Evolutionary conservation across 2,888 invertebrate species (phyloP), one percentile per base, ranked within the genome.

Genomic region (Carabus problematicus): DNA sequence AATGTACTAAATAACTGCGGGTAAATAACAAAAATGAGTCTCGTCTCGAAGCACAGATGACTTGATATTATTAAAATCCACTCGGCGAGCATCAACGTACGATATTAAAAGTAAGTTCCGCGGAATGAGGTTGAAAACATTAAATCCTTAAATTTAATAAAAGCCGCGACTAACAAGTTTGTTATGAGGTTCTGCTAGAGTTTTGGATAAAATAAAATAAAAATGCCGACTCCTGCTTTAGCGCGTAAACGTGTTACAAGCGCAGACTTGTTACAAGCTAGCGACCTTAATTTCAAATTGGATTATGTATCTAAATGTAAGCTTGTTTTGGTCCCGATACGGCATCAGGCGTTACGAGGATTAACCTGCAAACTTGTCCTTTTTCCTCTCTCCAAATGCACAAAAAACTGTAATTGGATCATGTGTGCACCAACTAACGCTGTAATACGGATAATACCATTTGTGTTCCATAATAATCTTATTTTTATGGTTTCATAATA

Each of bases 1-100:
- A 64, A 55, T 64, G 19, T 18, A 42, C 64, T 64, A 64, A 64
- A 64, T 61, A 61, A 52, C 12, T 29, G 29, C 6, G 16, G 16
- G 52, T n/a, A 8, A 52, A 52, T 52, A 52, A 52, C 12, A 52
- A 52, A 52, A 52, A 16, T 29, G 29, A 29, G 29, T 29, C 29
- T 2, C 29, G 29, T 29, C 29, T 3, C 41, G 40, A 39, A 55
- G 55, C 29, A 55, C 18, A 39, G 14, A 39, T 19, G 4, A 55
- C 39, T 55, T 52, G 55, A 56, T 29, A 11, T 55, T 56, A 56
- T 56, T 56, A 56, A 56, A 56, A 56, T 29, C 29, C 29, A 29
- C 29, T 29, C 29, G 2, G 29, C 29, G 6, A 6, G 6, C 29
- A 29, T n/a, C 45, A 45, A 12, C 45, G 14, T 45, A 45, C 45